Evolutionary conservation across 2,888 invertebrate genomes (phyloP).

Genomic region (Antheraea yamamai): DNA sequence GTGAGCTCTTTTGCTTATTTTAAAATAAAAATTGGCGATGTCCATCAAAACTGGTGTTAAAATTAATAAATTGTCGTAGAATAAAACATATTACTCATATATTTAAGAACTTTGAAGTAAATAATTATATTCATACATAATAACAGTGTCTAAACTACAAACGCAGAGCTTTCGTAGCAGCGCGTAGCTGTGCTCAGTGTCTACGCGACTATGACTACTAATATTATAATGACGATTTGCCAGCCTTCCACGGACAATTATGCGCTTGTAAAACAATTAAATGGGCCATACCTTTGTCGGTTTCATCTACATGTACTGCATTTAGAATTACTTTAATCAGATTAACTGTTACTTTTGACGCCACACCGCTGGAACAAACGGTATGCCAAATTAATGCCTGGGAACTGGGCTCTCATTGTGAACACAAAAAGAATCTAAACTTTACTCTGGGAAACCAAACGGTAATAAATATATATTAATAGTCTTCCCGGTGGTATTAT

Average conservation of each 20-base stretch:
- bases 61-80: background rate
- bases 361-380: slow-evolving; percentile 66
- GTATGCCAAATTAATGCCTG: slow-evolving; percentile 76
- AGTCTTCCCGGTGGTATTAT: background rate
- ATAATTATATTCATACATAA: background rate
- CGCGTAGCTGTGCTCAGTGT: slow-evolving; percentile 25
- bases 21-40: background rate
- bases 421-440: slow-evolving; percentile 51
- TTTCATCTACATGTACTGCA: slow-evolving; percentile 52
- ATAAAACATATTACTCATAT: background rate
- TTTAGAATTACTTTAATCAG: slow-evolving; percentile 61
- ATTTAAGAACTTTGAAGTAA: background rate
- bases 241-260: slow-evolving; percentile 5
- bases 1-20: background rate
- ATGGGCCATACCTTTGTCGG: slow-evolving; percentile 46
- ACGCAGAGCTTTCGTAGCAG: slow-evolving; percentile 24
- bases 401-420: slow-evolving; percentile 75
- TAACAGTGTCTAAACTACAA: slow-evolving; percentile 23
- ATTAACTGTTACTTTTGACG: slow-evolving; percentile 67
- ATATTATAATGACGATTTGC: slow-evolving; percentile 33
- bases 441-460: slow-evolving; percentile 24
- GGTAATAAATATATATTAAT: slow-evolving; percentile 17
- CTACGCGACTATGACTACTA: slow-evolving; percentile 23
- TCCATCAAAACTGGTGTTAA: background rate
- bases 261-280: slow-evolving; percentile 44